Conservation (phyloP, 2,797 vertebrate genomes). For the Thunnus albacares region DNA sequence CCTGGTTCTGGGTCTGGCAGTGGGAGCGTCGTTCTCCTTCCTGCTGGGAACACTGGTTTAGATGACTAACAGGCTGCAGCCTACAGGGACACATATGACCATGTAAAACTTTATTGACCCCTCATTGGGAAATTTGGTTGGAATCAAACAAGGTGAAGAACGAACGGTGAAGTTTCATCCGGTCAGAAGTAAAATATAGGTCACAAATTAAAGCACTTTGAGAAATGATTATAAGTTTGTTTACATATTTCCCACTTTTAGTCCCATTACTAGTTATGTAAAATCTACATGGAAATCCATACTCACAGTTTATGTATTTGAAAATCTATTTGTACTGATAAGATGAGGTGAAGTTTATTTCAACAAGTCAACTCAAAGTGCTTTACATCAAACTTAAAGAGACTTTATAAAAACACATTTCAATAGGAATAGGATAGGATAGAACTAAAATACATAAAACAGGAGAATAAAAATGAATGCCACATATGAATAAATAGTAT, state of each 20-base stretch:
- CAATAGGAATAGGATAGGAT: no score
- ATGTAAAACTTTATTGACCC: no score
- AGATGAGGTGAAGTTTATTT: not conserved
- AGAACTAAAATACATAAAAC: no score
- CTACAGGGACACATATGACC: not conserved
- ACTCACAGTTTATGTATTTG: no score
- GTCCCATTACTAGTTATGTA: no score
- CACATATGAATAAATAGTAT: no score
- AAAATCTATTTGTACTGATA: not conserved
- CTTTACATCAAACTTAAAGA: no score
- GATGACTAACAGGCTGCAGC: not conserved
- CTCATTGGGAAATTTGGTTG: no score
- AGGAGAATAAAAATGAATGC: not conserved
- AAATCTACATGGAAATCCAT: no score
- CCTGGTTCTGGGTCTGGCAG: constrained; percentile 88
- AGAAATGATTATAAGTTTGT: not conserved
- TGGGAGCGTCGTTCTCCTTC: constrained; percentile 85
- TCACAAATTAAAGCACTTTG: not conserved
- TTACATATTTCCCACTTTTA: not conserved
- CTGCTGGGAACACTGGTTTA: constrained; percentile 56
- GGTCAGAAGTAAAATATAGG: not conserved
- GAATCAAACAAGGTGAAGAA: not conserved
- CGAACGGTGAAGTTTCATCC: not conserved
- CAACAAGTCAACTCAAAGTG: no score
- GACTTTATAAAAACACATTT: not conserved